Evolutionary conservation across 2,797 vertebrate species (phyloP).

Genomic region (Sebastes cheni): DNA sequence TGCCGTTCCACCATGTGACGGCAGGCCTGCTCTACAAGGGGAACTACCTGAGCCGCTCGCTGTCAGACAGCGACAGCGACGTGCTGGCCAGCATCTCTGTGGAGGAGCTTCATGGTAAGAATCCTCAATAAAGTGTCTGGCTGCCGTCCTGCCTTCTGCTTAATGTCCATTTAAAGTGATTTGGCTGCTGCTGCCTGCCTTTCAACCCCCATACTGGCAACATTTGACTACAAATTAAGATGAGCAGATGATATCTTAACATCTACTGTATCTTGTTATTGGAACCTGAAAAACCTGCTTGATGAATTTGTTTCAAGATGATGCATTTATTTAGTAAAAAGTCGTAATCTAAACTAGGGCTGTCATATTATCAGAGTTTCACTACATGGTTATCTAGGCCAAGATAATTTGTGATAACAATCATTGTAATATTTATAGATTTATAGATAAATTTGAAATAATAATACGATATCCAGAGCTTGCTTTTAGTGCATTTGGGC

Average conservation of each 20-base stretch:
- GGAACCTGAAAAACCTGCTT: not conserved
- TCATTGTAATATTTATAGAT: not conserved
- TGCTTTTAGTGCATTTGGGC: too few species aligned
- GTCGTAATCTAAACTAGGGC: not conserved
- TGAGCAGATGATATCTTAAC: not conserved
- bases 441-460: too few species aligned
- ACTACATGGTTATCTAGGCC: rapidly evolving
- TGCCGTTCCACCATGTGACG: conserved; percentile 99
- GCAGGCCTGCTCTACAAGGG: conserved; percentile 98
- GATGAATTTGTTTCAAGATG: not conserved
- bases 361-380: not conserved
- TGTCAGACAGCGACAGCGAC: conserved; percentile 94
- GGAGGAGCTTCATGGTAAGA: conserved; percentile 95
- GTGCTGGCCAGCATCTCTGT: conserved; percentile 96
- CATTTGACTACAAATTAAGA: not conserved
- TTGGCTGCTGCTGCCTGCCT: not conserved
- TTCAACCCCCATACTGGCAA: not conserved
- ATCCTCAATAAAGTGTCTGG: not conserved
- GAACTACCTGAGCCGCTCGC: conserved; percentile 94
- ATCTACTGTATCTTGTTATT: not conserved
- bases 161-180: not conserved
- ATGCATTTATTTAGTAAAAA: not conserved
- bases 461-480: too few species aligned
- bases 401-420: not conserved
- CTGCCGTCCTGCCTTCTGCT: not conserved